Evolutionary conservation across 2,113 vertebrate species (phyloP), one percentile per base, ranked within the genome.

Genomic region (Rhagologus leucostigma): DNA sequence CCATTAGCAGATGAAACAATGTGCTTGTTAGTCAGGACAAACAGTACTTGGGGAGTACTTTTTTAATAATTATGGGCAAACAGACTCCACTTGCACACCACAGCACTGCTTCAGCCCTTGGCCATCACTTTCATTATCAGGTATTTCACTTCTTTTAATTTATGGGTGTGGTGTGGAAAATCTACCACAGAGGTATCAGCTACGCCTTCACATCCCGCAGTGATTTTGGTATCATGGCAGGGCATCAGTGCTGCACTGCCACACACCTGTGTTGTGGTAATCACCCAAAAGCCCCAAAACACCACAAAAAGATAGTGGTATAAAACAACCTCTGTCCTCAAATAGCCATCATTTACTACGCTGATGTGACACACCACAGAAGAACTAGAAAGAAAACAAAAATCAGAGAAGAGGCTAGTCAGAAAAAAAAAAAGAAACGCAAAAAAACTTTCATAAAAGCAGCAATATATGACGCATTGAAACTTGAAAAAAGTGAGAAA

Each of bases 21-120:
- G 1, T 63, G 10, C 17, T 47, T 41, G 27, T 70, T 90, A 53
- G 21, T 62, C 33, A 86, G 57, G 49, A 64, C 22, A 65, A 75
- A 26, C 2, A 52, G 10, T 30, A 35, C 50, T 67, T 62, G 26
- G 17, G 55, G 75, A 90, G 27, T 24, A 33, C 4, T 63, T 89
- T 42, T 49, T 91, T 29, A 55, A 55, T 71, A 70, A 91, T 52
- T 93, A 64, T 18, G 65, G 64, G 41, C 27, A 60, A 90, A 70
- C 23, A 84, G 35, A 46, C 53, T 75, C 11, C 14, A 23, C 18
- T 60, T 68, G n/a, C 1, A 2, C 73, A 37, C 37, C 20, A 39
- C n/a, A 85, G 27, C 49, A 84, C 29, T 79, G 20, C 57, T 75
- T 87, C 52, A 73, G 68, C 76, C 50, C 64, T 91, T 95, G 68